Base-by-base conservation (phyloP, 2,888 invertebrate species). In the Colostygia pectinataria region DNA sequence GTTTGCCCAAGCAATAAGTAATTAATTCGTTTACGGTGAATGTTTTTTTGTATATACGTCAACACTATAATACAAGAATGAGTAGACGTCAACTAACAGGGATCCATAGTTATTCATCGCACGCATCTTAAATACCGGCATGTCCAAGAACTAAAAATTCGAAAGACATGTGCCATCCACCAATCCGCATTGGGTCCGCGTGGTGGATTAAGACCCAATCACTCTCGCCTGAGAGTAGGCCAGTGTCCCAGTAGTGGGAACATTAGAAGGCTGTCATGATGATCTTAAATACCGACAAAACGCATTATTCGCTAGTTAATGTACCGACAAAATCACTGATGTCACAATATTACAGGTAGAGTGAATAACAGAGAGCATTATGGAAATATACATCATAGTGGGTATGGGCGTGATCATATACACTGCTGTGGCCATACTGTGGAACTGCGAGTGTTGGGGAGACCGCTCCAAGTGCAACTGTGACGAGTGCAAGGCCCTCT, bases 381-480 rank as follows among this genome's bases (percentile, higher is more conserved):
- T 89, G 88, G 89, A 89, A 77, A 72, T 89, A 64, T 88, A 83
- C 67, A 59, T 86, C 48, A 74, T 89, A 50, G 57, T 89, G 45
- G 87, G 87, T 49, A 74, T 88, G 71, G 88, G 80, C 45, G 77
- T 89, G 52, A 63, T 89, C 61, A 72, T 88, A 20, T 90, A 89
- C 65, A 73, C 77, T 38, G 60, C 87, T 14, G 68, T 80, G 39
- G 71, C 80, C 27, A 48, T 84, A 29, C 38, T 88, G 10, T 29
- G 78, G 46, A 86, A 81, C 61, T 74, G 81, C 45, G 76, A 83
- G 42, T 85, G 86, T 55, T 87, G 83, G 80, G 38, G 76, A 77
- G 45, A 52, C 34, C 66, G 71, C 34, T 72, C 77, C 55, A 80
- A 77, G 71, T 90, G 89, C 60, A 64, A 68, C 49, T 90, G 89